Evolutionary conservation across 2,113 vertebrate species (phyloP).

Genomic region (Daphoenositta chrysoptera): DNA sequence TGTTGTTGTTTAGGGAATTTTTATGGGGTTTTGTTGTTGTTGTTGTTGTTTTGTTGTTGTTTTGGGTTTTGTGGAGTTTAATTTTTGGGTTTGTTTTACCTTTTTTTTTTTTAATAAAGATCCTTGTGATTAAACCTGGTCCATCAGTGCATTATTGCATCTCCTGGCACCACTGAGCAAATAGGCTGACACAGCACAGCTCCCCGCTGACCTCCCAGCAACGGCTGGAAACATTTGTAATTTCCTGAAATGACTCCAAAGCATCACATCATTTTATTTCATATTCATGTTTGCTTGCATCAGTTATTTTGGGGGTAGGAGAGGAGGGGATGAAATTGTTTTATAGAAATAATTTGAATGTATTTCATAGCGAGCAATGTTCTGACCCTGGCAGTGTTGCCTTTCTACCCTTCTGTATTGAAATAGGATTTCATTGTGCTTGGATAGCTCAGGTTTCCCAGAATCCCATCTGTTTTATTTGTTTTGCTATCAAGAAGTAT

Average conservation of each 20-base stretch:
- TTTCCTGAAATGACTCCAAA: constrained; percentile 53
- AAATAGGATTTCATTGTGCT: neutral
- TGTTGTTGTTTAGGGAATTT: neutral
- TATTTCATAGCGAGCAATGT: neutral
- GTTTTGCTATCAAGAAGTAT: neutral
- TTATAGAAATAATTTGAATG: neutral
- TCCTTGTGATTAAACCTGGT: constrained; percentile 17
- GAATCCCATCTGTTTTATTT: neutral
- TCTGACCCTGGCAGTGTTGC: neutral
- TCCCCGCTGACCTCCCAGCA: constrained; percentile 34
- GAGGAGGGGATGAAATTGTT: neutral
- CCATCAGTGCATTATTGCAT: neutral
- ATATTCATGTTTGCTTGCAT: constrained; percentile 4
- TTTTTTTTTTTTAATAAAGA: neutral
- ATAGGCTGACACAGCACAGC: constrained; percentile 29
- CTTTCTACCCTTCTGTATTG: neutral
- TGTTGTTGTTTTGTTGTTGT: neutral
- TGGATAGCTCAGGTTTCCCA: neutral
- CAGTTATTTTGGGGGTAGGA: neutral
- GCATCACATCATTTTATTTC: constrained; percentile 23
- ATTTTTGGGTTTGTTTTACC: neutral
- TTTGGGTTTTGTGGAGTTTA: neutral
- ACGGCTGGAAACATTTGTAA: constrained; percentile 31
- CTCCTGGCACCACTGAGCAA: constrained; percentile 7
- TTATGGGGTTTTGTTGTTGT: fast-evolving